Conservation (phyloP, 1,140 invertebrate genomes). For the Drosophila dunni region DNA sequence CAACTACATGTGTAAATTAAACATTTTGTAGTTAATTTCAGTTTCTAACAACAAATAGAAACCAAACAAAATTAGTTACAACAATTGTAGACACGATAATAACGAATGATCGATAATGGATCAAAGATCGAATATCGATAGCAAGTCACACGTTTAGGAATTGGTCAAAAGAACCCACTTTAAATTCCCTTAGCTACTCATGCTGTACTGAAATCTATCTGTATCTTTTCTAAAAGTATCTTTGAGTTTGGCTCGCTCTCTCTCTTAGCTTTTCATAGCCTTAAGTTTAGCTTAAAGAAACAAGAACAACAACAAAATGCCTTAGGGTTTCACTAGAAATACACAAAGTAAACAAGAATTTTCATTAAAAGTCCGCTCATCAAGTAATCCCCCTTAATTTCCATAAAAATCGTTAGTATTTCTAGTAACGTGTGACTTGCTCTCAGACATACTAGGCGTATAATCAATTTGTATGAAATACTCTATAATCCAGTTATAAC, state of each 20-base stretch:
- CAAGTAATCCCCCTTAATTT: conserved; percentile 10
- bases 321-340: conserved; percentile 81
- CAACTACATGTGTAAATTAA: conserved; percentile 31
- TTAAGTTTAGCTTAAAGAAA: conserved; percentile 40
- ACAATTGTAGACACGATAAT: conserved; percentile 33
- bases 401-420: background rate
- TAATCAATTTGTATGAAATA: conserved; percentile 56
- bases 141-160: conserved; percentile 45
- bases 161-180: conserved; percentile 1
- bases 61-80: conserved; percentile 30
- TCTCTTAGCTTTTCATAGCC: conserved; percentile 13
- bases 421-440: conserved; percentile 67
- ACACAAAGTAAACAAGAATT: conserved; percentile 52
- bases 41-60: conserved; percentile 27
- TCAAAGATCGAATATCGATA: conserved; percentile 31
- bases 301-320: conserved; percentile 47
- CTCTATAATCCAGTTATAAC: conserved; percentile 63
- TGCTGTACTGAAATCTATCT: conserved; percentile 1
- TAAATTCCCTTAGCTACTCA: too few relatives aligned
- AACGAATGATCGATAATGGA: conserved; percentile 31
- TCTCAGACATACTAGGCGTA: conserved; percentile 33
- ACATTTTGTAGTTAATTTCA: conserved; percentile 34
- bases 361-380: conserved; percentile 35
- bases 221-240: background rate
- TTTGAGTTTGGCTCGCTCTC: background rate